These are phyloP conservation scores for Laticauda laticaudata DNA, from an alignment of 2,113 vertebrate genomes.

Conservation along the genomic window DNA sequence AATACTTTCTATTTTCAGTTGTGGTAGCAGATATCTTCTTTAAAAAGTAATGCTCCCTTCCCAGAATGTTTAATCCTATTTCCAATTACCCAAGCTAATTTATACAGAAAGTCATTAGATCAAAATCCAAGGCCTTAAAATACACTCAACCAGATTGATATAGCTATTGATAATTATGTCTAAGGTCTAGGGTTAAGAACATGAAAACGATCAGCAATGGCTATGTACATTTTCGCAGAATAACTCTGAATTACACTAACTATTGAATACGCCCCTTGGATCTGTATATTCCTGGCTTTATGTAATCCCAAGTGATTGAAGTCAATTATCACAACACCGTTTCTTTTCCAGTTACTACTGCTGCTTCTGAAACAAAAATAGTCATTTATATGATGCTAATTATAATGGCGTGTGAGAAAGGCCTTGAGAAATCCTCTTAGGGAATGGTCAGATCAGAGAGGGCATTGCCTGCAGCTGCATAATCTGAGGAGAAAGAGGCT, in stretches of 20 bases:
- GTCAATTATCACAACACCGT: slow-evolving; percentile 38
- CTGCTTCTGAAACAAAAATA: slow-evolving; percentile 63
- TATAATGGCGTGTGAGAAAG: neutral
- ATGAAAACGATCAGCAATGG: slow-evolving; percentile 61
- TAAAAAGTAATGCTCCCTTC: slow-evolving; percentile 39
- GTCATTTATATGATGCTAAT: slow-evolving; percentile 52
- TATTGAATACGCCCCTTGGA: slow-evolving; percentile 31
- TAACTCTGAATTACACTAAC: slow-evolving; percentile 33
- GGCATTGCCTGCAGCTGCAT: neutral
- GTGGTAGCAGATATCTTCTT: slow-evolving; percentile 5
- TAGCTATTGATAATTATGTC: slow-evolving; percentile 50
- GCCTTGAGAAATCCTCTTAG: neutral
- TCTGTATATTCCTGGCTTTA: slow-evolving; percentile 15
- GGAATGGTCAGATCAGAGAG: neutral
- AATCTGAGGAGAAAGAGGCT: neutral
- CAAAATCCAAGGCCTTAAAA: slow-evolving; percentile 28
- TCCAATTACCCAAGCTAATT: neutral
- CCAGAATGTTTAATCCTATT: slow-evolving; percentile 29
- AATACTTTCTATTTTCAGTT: slow-evolving; percentile 14
- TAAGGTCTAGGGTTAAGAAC: slow-evolving; percentile 44
- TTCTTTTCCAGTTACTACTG: slow-evolving; percentile 49
- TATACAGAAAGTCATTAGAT: slow-evolving; percentile 40
- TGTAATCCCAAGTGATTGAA: slow-evolving; percentile 48
- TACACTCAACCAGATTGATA: slow-evolving; percentile 51
- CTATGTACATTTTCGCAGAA: slow-evolving; percentile 49